Percentiles rank a stretch among this genome's conserved stretches.
These are phyloP conservation scores for Tiliacea citrago DNA, from an alignment of 2,888 invertebrate genomes.

Conservation along the genomic window DNA sequence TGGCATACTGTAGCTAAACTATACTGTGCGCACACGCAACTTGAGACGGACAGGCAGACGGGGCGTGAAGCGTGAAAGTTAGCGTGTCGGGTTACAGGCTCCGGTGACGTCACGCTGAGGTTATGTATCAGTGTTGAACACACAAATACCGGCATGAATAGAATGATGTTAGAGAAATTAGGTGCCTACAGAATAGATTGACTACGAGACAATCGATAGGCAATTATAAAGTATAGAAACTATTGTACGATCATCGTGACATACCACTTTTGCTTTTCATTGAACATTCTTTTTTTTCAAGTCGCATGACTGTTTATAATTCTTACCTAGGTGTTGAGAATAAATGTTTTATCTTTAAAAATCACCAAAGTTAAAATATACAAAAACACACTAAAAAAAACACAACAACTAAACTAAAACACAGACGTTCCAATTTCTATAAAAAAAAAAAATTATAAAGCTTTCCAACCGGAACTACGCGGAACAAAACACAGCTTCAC, in stretches of 20 bases:
- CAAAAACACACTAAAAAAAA: neutral
- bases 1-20: constrained; percentile 10
- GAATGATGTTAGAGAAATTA: constrained; percentile 27
- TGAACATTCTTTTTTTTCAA: neutral
- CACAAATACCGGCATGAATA: constrained; percentile 13
- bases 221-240: neutral
- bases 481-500: constrained; percentile 1
- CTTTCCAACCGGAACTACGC: neutral
- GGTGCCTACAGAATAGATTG: constrained; percentile 6
- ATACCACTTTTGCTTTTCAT: constrained; percentile 20
- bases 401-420: neutral
- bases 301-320: neutral
- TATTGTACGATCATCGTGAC: constrained; percentile 24
- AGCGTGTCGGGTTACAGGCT: constrained; percentile 55
- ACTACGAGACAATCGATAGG: neutral
- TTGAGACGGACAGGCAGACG: constrained; percentile 47
- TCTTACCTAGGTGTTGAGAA: neutral
- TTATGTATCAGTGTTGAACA: constrained; percentile 31
- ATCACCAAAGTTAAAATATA: neutral
- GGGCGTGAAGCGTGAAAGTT: constrained; percentile 66
- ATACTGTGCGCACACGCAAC: constrained; percentile 27
- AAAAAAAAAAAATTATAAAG: neutral
- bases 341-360: neutral
- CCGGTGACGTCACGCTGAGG: constrained; percentile 47
- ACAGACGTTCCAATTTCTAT: neutral